phyloP scores from a whole-genome alignment of 2,797 vertebrate species.

The Brachyrhaphis roseni region DNA sequence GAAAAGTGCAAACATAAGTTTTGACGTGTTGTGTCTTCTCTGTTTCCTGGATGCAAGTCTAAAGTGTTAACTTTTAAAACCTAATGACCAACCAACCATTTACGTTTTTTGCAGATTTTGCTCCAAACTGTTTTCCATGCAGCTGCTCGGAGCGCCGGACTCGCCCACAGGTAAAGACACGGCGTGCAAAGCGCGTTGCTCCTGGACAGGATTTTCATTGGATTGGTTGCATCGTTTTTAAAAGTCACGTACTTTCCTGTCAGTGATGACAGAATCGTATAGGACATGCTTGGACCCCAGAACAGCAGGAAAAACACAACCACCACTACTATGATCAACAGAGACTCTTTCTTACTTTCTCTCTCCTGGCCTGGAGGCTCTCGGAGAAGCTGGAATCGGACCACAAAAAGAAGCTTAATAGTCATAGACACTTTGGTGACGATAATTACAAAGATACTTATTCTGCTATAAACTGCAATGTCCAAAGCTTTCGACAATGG shows the following conservation, averaged over 20 bases:
- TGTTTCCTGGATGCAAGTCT: not conserved
- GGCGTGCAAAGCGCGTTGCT: conserved; percentile 50
- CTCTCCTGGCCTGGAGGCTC: conserved; percentile 28
- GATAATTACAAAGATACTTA: conserved; percentile 29
- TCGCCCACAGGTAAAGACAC: conserved; percentile 48
- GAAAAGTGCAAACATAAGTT: not conserved
- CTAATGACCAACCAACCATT: not conserved
- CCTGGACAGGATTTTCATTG: conserved; percentile 30
- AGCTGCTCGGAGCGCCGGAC: conserved; percentile 39
- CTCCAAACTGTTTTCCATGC: conserved; percentile 34
- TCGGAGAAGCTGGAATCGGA: conserved; percentile 38
- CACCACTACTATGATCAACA: conserved; percentile 61
- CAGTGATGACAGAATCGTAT: not conserved
- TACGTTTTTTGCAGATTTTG: not conserved
- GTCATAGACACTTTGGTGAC: conserved; percentile 38
- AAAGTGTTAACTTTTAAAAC: not conserved
- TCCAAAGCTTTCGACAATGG: not conserved
- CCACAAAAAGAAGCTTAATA: conserved; percentile 40
- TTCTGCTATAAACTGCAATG: conserved; percentile 15
- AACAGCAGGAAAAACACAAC: conserved; percentile 48
- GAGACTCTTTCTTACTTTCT: conserved; percentile 43
- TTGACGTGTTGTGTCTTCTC: not conserved
- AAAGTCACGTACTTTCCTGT: not conserved
- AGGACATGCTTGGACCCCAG: conserved; percentile 43
- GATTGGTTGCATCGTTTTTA: conserved; percentile 45